Conservation (phyloP, 2,113 vertebrate species). For the Trogon surrucura region DNA sequence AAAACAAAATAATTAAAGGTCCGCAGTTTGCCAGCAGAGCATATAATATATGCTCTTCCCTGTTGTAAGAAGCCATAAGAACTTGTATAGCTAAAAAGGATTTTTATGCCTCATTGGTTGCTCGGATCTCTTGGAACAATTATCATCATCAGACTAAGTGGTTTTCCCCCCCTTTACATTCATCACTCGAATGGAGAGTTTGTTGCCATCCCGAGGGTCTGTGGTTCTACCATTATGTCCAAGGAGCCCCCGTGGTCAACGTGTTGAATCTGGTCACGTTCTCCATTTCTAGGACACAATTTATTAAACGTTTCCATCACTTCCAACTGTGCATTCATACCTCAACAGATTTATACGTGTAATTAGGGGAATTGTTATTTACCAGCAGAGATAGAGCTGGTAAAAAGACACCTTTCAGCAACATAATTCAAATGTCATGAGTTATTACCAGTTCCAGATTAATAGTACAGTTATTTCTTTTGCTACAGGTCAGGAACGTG, state of each 20-base stretch:
- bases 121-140: background rate
- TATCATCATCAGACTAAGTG: background rate
- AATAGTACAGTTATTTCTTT: constrained; percentile 35
- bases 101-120: background rate
- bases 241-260: background rate
- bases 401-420: constrained; percentile 60
- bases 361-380: constrained; percentile 76
- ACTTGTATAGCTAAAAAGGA: background rate
- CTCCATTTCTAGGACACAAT: constrained; percentile 35
- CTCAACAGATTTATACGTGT: constrained; percentile 70
- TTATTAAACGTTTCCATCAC: constrained; percentile 76
- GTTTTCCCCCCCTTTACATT: background rate
- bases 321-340: constrained; percentile 37
- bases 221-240: background rate
- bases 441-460: constrained; percentile 50
- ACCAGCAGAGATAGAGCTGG: constrained; percentile 56
- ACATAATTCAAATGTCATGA: constrained; percentile 54
- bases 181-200: background rate
- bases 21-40: background rate
- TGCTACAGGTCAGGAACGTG: background rate
- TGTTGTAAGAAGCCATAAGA: background rate
- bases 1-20: background rate
- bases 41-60: background rate
- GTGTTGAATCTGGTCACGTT: background rate
- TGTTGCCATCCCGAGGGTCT: background rate